Evolutionary conservation across 2,888 invertebrate species (phyloP), one percentile per base, ranked within the genome.

Genomic region (Zeuzera pyrina): DNA sequence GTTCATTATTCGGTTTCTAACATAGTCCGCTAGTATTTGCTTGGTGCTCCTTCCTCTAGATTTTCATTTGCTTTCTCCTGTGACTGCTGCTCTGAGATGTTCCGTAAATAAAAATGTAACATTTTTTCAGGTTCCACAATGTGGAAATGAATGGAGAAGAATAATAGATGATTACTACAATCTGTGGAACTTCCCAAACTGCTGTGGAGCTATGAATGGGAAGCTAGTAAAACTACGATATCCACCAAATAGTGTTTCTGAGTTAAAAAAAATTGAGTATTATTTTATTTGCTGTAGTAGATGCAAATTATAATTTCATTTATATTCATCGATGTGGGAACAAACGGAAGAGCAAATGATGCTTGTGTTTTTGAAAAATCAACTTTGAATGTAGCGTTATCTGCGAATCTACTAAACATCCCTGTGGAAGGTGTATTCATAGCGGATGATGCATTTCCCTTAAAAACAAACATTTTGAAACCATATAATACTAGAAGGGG

Each of bases 361-460:
- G 36, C n/a, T n/a, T n/a, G n/a, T n/a, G n/a, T n/a, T n/a, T n/a
- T n/a, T n/a, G n/a, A n/a, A n/a, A n/a, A n/a, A 35, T 35, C 35
- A 30, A 39, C 38, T 36, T 8, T 43, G 7, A 37, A 36, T 37
- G 35, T 39, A 38, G 34, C 41, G 22, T 38, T 38, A 35, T 30
- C 13, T 12, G 16, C 31, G 14, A 37, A 39, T 38, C 30, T 36
- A 24, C 30, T 42, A 16, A 41, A 41, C 36, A 30, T 38, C 10
- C 32, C 22, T 22, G 15, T 29, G 26, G 34, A 41, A 28, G 34
- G 36, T 14, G 39, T 44, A 23, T 21, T 42, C 11, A 42, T 47
- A 0, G 38, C 42, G 43, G 42, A 40, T 39, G 39, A 46, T 34
- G 46, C 47, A 3, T 47, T 52, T 35, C 45, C 46, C 11, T 34